Conservation (phyloP, 1,140 invertebrate genomes). For the Thrips palmi region DNA sequence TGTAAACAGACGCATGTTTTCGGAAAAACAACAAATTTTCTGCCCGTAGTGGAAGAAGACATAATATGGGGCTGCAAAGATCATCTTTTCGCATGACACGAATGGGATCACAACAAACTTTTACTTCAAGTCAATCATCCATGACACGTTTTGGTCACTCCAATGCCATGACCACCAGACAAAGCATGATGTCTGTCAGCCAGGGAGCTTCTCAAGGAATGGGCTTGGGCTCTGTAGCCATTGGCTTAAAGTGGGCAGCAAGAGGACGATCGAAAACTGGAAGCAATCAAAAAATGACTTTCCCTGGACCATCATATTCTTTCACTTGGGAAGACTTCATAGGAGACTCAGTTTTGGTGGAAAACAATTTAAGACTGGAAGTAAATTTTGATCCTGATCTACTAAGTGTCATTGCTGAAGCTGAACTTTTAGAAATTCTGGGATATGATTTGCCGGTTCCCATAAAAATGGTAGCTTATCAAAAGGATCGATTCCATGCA, state of each 20-base stretch:
- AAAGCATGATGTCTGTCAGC: too few relatives aligned
- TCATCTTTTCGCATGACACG: too few relatives aligned
- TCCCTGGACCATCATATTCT: too few relatives aligned
- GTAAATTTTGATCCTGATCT: slow-evolving; percentile 44
- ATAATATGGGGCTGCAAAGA: too few relatives aligned
- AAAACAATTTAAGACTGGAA: slow-evolving; percentile 39
- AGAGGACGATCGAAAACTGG: slow-evolving; percentile 4
- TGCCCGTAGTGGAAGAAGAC: too few relatives aligned
- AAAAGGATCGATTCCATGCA: slow-evolving; percentile 41
- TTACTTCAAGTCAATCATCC: too few relatives aligned
- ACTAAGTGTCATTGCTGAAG: slow-evolving; percentile 53
- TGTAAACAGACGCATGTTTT: too few relatives aligned
- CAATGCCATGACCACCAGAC: too few relatives aligned
- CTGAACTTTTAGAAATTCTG: slow-evolving; percentile 50
- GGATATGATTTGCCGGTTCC: slow-evolving; percentile 47
- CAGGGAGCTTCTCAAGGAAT: not conserved
- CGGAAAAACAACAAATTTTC: too few relatives aligned
- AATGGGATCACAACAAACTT: too few relatives aligned
- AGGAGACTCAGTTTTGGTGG: slow-evolving; percentile 37
- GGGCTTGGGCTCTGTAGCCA: slow-evolving; percentile 16
- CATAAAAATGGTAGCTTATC: slow-evolving; percentile 46
- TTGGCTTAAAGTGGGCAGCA: slow-evolving; percentile 24
- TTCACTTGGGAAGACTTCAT: slow-evolving; percentile 46
- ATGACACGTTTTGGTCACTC: too few relatives aligned
- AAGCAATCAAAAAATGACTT: slow-evolving; percentile 2